Base-by-base conservation (phyloP, 2,888 invertebrate genomes). In the Ophonus ardosiacus region DNA sequence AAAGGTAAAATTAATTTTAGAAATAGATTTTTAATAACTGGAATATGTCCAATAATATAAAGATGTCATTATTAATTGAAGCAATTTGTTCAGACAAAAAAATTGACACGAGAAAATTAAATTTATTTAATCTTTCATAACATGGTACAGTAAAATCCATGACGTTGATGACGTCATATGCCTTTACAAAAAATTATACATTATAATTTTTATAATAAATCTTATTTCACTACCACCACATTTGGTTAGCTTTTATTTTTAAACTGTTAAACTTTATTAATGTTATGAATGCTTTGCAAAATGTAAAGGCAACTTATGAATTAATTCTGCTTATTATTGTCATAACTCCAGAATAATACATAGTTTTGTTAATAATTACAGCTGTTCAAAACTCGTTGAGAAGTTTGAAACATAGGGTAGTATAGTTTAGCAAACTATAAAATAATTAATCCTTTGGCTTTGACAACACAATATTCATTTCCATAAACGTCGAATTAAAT, bases 381-480 rank as follows among this genome's bases (percentile, higher is more conserved):
- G 17, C 18, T 43, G 38, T 74, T 74, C 5, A 7, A 18, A 74
- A 74, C 43, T 74, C 43, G 71, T 63, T 63, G 21, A 24, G 13
- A 63, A 63, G 17, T 68, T 74, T 43, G 43, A 74, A 43, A 43
- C 43, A 74, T 18, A 17, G 40, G 17, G 17, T 59, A 24, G 13
- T 63, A 31, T 31, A 24, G 63, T 63, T 71, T 24, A 68, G 71
- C 43, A 31, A n/a, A 68, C 38, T 7, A 68, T 40, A 71, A 40
- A 43, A 71, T 71, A 15, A 71, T 71, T 71, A 71, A 71, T 71
- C 15, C 71, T 71, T 40, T 71, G 71, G 40, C 71, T 71, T 40
- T 71, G 71, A 71, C 71, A 71, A 43, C 17, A 40, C n/a, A 40
- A 71, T 40, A 17, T 40, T 40, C 43, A 71, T 40, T 71, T 71